Conservation (phyloP, 2,888 invertebrate species). For the Andrena fulva region DNA sequence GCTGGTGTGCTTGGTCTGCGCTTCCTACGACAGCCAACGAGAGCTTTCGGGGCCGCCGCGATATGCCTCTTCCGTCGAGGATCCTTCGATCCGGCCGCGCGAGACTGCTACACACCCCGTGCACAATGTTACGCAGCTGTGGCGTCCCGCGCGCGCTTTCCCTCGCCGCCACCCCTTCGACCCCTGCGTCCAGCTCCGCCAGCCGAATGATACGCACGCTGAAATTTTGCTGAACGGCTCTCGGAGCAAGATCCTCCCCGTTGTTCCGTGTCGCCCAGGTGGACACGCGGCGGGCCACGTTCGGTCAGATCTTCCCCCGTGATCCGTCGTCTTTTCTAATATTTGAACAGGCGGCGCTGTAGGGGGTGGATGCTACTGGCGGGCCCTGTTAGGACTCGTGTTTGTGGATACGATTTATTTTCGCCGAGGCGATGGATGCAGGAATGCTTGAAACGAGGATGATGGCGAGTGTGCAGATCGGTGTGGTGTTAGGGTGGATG, state of each 20-base stretch:
- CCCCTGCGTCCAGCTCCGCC: background rate
- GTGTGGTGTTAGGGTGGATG: no score
- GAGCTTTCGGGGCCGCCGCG: conserved; percentile 65
- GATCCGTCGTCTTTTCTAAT: background rate
- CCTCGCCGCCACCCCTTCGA: background rate
- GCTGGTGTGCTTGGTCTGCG: conserved; percentile 60
- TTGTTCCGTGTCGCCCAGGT: background rate
- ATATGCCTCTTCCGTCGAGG: conserved; percentile 46
- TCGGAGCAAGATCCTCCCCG: background rate
- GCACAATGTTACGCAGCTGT: conserved; percentile 37
- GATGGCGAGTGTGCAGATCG: no score
- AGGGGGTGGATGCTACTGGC: background rate
- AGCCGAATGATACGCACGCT: background rate
- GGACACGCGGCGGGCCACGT: background rate
- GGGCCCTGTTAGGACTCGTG: background rate
- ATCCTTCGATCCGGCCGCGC: conserved; percentile 55
- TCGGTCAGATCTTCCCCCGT: background rate
- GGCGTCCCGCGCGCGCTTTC: conserved; percentile 8
- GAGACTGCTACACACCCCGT: conserved; percentile 4
- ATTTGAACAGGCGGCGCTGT: background rate
- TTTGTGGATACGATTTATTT: no score
- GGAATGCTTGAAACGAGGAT: no score
- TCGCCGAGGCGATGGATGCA: no score
- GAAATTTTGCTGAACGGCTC: background rate
- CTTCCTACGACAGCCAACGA: conserved; percentile 66